A percentile compares a stretch with the other conserved stretches of the same genome.
phyloP scores from a whole-genome alignment of 2,113 vertebrate genomes.

The Lates calcarifer region DNA sequence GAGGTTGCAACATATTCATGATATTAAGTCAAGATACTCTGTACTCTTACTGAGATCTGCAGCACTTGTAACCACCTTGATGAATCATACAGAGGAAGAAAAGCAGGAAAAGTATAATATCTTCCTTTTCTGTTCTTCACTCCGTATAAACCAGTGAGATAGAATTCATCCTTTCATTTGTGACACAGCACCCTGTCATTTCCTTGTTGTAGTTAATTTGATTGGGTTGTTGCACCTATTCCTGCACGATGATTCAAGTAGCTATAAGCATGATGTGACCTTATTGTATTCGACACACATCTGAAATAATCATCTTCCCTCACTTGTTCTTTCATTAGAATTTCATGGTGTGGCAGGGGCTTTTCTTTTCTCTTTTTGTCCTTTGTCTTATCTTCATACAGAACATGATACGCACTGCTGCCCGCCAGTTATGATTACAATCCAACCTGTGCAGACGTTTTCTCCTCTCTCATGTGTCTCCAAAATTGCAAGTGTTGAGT shows the following conservation, averaged over 20 bases:
- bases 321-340: conserved; percentile 46
- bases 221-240: conserved; percentile 52
- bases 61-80: not conserved
- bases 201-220: conserved; percentile 48
- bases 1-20: not conserved
- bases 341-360: conserved; percentile 29
- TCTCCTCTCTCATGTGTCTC: not conserved
- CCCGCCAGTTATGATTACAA: conserved; percentile 49
- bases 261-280: conserved; percentile 62
- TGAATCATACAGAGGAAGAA: conserved; percentile 9
- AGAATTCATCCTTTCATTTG: conserved; percentile 27
- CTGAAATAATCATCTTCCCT: conserved; percentile 43
- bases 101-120: not conserved
- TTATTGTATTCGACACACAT: conserved; percentile 71
- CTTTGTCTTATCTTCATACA: conserved; percentile 24
- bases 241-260: conserved; percentile 52
- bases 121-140: not conserved
- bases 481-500: not conserved
- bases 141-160: not conserved
- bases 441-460: conserved; percentile 34
- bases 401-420: conserved; percentile 23
- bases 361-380: not conserved
- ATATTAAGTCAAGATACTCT: not conserved
- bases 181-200: conserved; percentile 23
- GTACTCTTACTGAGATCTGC: not conserved